A percentile compares a stretch with the other conserved stretches of the same genome.
Evolutionary conservation across 2,888 invertebrate genomes (phyloP).

Genomic region (Trissolcus japonicus): DNA sequence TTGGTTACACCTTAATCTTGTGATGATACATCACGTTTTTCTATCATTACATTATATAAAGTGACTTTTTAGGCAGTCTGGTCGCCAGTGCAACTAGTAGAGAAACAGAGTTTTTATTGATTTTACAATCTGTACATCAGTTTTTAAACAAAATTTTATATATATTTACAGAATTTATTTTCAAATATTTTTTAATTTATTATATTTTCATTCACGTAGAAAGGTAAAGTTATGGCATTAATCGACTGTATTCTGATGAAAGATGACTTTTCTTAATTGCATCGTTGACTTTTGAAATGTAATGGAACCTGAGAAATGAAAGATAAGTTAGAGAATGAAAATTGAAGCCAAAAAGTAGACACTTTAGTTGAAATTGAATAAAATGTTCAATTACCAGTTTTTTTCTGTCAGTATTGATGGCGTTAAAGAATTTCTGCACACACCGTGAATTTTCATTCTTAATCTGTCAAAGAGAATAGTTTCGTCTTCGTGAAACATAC

Average conservation of each 20-base stretch:
- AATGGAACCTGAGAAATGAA: conserved; percentile 80
- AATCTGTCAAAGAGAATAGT: conserved; percentile 82
- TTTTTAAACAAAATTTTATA: no score
- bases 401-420: conserved; percentile 86
- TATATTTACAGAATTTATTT: no score
- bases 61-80: no score
- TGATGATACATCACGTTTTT: no score
- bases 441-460: conserved; percentile 83
- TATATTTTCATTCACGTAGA: no score
- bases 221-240: conserved; percentile 80
- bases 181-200: no score
- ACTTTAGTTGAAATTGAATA: background rate
- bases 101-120: no score
- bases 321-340: background rate
- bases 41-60: no score
- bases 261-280: conserved; percentile 89
- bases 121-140: no score
- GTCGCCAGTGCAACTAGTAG: no score
- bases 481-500: conserved; percentile 64
- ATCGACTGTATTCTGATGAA: conserved; percentile 89
- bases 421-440: conserved; percentile 83
- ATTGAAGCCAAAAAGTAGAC: background rate
- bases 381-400: conserved; percentile 80
- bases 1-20: no score
- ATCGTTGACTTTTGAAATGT: conserved; percentile 89